Evolutionary conservation across 30 jellyfish, hydroid and myxozoan genomes (phyloP).

Genomic region (Nemopilema nomurai): DNA sequence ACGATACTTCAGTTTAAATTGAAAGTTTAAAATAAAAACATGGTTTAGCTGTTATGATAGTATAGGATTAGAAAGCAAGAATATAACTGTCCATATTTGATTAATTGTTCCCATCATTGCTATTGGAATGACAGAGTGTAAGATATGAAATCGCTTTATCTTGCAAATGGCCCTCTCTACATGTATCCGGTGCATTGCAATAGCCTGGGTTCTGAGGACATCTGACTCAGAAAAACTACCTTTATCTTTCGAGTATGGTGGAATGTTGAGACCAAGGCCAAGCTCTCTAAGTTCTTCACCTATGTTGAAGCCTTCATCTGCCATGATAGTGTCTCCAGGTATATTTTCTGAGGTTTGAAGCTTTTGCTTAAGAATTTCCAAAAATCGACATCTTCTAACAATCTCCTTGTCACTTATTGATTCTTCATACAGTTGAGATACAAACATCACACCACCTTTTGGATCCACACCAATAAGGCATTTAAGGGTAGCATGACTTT

Average conservation of each 20-base stretch:
- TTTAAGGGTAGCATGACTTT: slow-evolving; percentile 2
- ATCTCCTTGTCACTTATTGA: slow-evolving; percentile 18
- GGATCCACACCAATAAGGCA: slow-evolving; percentile 27
- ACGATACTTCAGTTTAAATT: neutral
- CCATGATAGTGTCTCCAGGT: slow-evolving; percentile 7
- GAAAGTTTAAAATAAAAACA: neutral
- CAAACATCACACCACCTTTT: slow-evolving; percentile 21
- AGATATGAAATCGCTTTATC: slow-evolving; percentile 13
- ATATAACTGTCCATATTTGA: slow-evolving; percentile 20
- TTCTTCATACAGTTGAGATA: slow-evolving; percentile 2
- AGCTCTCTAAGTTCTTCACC: neutral
- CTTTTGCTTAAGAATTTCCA: neutral
- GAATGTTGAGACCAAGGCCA: neutral
- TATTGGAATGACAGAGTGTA: slow-evolving; percentile 20
- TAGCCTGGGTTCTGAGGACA: slow-evolving; percentile 7
- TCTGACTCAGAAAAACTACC: slow-evolving; percentile 2
- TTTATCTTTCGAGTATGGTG: neutral
- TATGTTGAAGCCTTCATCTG: slow-evolving; percentile 8
- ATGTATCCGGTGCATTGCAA: slow-evolving; percentile 18
- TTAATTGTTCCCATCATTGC: slow-evolving; percentile 22
- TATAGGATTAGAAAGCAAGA: slow-evolving; percentile 18
- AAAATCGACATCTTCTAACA: slow-evolving; percentile 2
- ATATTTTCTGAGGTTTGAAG: neutral
- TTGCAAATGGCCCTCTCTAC: slow-evolving; percentile 22
- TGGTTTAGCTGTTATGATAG: slow-evolving; percentile 5